These are phyloP conservation scores for Bruchidius siliquastri DNA, from an alignment of 2,888 invertebrate genomes.

Conservation along the genomic window DNA sequence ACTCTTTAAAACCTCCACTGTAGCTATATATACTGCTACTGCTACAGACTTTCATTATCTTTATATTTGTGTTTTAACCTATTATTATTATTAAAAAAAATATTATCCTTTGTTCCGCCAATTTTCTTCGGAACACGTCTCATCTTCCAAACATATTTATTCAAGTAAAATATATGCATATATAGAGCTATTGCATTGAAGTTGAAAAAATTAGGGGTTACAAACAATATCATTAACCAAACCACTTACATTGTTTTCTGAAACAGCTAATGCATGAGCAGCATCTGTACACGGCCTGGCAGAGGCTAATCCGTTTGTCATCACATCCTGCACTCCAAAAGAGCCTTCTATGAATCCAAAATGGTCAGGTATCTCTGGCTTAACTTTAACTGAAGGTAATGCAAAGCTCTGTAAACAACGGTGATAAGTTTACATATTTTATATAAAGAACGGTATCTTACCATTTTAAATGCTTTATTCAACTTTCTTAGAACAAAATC, in stretches of 20 bases:
- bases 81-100: too few relatives aligned
- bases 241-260: slow-evolving; percentile 62
- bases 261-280: slow-evolving; percentile 63
- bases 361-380: slow-evolving; percentile 49
- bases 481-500: background rate
- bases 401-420: slow-evolving; percentile 59
- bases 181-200: too few relatives aligned
- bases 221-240: too few relatives aligned
- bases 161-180: too few relatives aligned
- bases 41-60: too few relatives aligned
- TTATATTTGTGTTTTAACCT: too few relatives aligned
- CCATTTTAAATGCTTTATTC: background rate
- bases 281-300: slow-evolving; percentile 52
- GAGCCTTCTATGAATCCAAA: slow-evolving; percentile 52
- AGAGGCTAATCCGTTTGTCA: slow-evolving; percentile 56
- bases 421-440: background rate
- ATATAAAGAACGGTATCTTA: background rate
- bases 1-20: too few relatives aligned
- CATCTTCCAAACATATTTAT: too few relatives aligned
- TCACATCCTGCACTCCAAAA: slow-evolving; percentile 62
- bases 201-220: too few relatives aligned
- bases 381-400: slow-evolving; percentile 58
- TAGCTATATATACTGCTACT: too few relatives aligned
- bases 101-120: too few relatives aligned
- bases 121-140: too few relatives aligned